Conservation (phyloP, 2,797 vertebrate genomes). For the Myiotriccus ornatus region DNA sequence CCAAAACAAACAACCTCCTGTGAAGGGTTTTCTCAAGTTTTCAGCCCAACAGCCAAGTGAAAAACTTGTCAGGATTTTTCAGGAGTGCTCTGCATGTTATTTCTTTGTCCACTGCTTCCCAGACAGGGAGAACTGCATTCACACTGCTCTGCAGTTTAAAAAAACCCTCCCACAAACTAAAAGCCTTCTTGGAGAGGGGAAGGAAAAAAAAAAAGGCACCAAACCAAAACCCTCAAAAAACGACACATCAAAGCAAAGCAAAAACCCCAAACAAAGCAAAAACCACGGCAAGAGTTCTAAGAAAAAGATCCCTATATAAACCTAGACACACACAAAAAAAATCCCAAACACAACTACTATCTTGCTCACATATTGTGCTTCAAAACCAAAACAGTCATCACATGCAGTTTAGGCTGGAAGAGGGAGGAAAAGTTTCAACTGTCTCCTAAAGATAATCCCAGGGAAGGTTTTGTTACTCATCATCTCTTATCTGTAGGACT, state of each 20-base stretch:
- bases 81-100: not conserved
- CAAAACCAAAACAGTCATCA: not conserved
- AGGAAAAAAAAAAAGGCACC: not conserved
- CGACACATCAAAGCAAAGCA: not conserved
- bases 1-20: not conserved
- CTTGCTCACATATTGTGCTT: not conserved
- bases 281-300: not conserved
- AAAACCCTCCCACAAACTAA: not conserved
- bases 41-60: not conserved
- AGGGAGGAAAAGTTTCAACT: not conserved
- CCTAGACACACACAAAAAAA: not conserved
- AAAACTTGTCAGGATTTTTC: not conserved
- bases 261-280: not conserved
- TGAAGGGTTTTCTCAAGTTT: not conserved
- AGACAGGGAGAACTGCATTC: not conserved
- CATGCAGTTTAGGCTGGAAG: not conserved
- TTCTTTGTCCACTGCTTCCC: not conserved
- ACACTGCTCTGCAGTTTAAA: not conserved
- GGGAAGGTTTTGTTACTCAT: not conserved
- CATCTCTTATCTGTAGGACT: not conserved
- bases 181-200: not conserved
- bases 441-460: not conserved
- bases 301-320: not conserved
- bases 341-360: not conserved
- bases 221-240: not conserved